Base-by-base conservation (phyloP, 2,888 invertebrate species). In the Gryllus longicercus region DNA sequence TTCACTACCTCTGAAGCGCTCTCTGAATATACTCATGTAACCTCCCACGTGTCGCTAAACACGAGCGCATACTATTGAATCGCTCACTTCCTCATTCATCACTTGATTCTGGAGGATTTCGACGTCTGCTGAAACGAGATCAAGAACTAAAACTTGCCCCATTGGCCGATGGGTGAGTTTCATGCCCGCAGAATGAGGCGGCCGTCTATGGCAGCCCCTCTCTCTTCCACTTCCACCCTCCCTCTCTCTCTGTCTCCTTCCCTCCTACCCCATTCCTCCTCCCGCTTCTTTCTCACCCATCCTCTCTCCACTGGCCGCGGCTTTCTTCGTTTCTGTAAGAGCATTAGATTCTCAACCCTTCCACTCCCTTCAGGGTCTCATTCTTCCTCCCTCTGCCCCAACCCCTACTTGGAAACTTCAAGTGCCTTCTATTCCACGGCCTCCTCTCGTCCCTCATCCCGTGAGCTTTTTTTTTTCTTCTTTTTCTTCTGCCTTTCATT, bases 181-280 rank as follows among this genome's bases (percentile, higher is more conserved):
- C 38, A 38, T 38, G 38, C 5, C 5, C 38, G 38, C 38, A 38
- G 8, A 38, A 38, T 38, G 38, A 38, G 38, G 5, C 8, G 38
- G 38, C 25, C 38, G 38, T 38, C 38, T 38, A 8, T 8, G 38
- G 38, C 38, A 8, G 38, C 8, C 38, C 11, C 14, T 63, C 63
- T 63, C 16, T 11, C 63, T 63, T 11, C n/a, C 63, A 4, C 63
- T 25, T 12, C 14, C 16, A 2, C 18, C 50, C 23, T 77, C 50
- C 50, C 50, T 78, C 78, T n/a, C 16, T 50, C 77, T 77, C 23
- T 21, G 16, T 23, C 78, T 51, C 78, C 51, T 23, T 12, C 50
- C 50, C 76, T 16, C 38, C 21, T 11, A 3, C 8, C 11, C 5
- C 76, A 1, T 21, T 76, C 14, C 14, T 5, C 38, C n/a, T 25